Base-by-base conservation (phyloP, 2,797 vertebrate species). In the Acanthis flammea region DNA sequence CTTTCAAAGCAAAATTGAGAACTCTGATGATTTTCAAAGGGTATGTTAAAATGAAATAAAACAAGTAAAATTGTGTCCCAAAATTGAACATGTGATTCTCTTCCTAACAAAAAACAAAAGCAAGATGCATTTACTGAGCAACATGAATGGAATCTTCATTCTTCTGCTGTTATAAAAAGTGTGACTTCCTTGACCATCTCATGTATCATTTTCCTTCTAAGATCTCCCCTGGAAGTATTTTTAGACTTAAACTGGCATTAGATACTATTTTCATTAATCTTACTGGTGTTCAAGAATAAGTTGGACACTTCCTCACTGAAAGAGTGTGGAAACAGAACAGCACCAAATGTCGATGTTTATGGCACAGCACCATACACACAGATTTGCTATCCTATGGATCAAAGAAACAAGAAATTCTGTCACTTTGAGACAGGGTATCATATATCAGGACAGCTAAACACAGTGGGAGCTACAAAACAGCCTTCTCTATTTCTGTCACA, bases 1-100 rank as follows among this genome's bases (percentile, higher is more conserved):
- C 71, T 88, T 94, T 96, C 94, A 94, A 96, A 97, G 96, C 92
- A 84, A 89, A 95, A 80, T 45, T 66, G 79, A 23, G 81, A 95
- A 90, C 68, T 71, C 35, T 74, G 74, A 86, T 89, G 48, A 86
- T 95, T 91, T 95, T 73, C 48, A 86, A 89, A 86, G 35, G 8
- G 19, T 85, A 88, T 54, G 74, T 66, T 79, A 62, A 92, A 88
- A 91, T 41, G 9, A 23, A 94, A 83, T 21, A 78, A 30, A 91
- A 75, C 33, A 71, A 39, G 47, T 41, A 50, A 94, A 95, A 90
- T 2, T 76, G 21, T 71, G 37, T 21, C 62, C 63, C 50, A 77
- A 88, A 92, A 79, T 3, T 31, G 25, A 47, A 75, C 9, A 27
- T 19, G 6, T 31, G 22, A 84, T 74, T 79, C 28, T 57, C 53